These are phyloP conservation scores for Hirtodrosophila confusa DNA, from an alignment of 2,888 invertebrate species.

Conservation along the genomic window DNA sequence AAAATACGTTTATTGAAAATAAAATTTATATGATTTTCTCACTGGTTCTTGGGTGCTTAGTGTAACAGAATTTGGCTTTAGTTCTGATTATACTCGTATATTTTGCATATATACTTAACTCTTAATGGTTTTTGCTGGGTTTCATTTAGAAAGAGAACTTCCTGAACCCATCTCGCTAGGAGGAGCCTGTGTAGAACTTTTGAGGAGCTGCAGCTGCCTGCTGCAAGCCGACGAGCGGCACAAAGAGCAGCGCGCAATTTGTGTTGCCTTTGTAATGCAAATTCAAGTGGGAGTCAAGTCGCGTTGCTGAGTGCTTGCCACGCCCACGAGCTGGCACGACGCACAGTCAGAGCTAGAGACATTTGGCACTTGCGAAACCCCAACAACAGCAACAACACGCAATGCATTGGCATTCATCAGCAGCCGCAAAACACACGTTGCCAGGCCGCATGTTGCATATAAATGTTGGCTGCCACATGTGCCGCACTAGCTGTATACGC, in stretches of 20 bases:
- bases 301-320: conserved; percentile 70
- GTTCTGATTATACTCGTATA: no score
- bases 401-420: conserved; percentile 76
- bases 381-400: conserved; percentile 33
- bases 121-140: no score
- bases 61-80: no score
- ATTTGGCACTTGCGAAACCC: conserved; percentile 67
- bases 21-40: no score
- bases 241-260: conserved; percentile 76
- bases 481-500: conserved; percentile 38
- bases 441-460: conserved; percentile 72
- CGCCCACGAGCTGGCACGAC: conserved; percentile 57
- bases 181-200: conserved; percentile 26
- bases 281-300: conserved; percentile 78
- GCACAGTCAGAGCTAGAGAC: conserved; percentile 40
- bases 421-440: conserved; percentile 70
- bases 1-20: no score
- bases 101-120: no score
- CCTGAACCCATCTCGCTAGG: conserved; percentile 10
- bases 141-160: not conserved
- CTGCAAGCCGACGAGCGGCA: conserved; percentile 34
- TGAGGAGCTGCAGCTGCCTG: conserved; percentile 41
- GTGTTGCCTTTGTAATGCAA: conserved; percentile 78
- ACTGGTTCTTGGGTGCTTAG: no score
- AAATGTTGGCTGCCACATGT: conserved; percentile 69